These are phyloP conservation scores for Platysteira castanea DNA, from an alignment of 2,113 vertebrate species.

Conservation along the genomic window DNA sequence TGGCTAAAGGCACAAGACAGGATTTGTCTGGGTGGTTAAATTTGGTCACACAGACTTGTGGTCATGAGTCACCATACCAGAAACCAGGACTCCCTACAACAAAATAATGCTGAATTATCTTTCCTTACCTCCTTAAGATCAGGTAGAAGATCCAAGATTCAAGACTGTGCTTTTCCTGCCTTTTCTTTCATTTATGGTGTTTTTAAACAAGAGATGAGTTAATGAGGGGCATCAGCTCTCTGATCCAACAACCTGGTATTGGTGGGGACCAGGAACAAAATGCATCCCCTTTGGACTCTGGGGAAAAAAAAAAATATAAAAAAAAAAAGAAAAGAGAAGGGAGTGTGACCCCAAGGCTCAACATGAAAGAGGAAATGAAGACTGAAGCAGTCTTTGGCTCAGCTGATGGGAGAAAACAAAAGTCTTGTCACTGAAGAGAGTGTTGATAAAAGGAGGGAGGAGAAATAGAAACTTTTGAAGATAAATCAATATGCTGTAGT, in stretches of 20 bases:
- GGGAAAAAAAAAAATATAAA: accelerated
- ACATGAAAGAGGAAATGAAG: not conserved
- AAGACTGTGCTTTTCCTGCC: not conserved
- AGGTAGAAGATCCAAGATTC: not conserved
- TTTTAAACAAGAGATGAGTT: not conserved
- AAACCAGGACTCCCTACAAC: not conserved
- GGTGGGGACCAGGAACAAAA: not conserved
- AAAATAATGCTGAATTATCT: not conserved
- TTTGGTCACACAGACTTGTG: not conserved
- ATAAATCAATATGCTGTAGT: not conserved
- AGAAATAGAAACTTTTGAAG: not conserved
- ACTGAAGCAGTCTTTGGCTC: not conserved
- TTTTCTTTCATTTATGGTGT: not conserved
- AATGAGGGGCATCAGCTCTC: not conserved
- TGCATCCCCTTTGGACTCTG: not conserved
- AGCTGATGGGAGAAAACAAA: not conserved
- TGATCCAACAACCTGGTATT: not conserved
- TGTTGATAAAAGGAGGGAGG: not conserved
- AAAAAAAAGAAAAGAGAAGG: not conserved
- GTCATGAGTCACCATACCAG: not conserved
- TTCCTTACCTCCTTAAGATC: not conserved
- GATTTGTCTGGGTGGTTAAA: not conserved
- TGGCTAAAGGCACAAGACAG: not conserved
- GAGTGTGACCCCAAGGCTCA: not conserved
- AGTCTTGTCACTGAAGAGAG: not conserved